Evolutionary conservation across 2,113 vertebrate species (phyloP), one percentile per base, ranked within the genome.

Genomic region (Ammodytes marinus): DNA sequence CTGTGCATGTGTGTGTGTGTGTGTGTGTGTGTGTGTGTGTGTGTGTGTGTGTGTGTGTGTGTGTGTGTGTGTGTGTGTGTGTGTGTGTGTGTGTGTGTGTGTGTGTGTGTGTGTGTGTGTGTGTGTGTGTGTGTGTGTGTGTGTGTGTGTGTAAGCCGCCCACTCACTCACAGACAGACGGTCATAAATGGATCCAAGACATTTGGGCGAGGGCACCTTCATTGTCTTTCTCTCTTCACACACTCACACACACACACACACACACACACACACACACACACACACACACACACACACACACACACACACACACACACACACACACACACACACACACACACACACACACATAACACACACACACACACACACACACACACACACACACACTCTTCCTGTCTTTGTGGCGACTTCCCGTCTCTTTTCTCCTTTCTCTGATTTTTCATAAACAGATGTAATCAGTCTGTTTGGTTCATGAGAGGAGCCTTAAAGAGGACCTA

Each of bases 171-270:
- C 60, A 15, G 45, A 60, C 54, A 67, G 42, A 65, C 0, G 4
- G 54, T 53, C 71, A 76, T 79, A 79, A 83, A 83, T 71, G 70
- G 49, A 75, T 71, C 45, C 37, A 65, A 67, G 52, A 72, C 42
- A 13, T 72, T 40, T 47, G 67, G 67, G 54, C 5, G 35, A 77
- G 80, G 85, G 80, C 85, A 86, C 80, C 79, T 86, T 86, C 52
- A 59, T 39, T 74, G 46, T 85, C 66, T 71, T 35, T 46, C 70
- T 79, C 46, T 78, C 14, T 74, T 3, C 5, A 2, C 55, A 59
- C 40, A 69, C 57, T 65, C 58, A 50, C 58, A 14, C 27, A 27
- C 27, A 27, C 27, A 27, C 27, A 27, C 27, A 27, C 27, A 27
- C 27, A 27, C 27, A 27, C 27, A 27, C 27, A 27, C 27, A 27